Base-by-base conservation (phyloP, 2,113 vertebrate genomes). In the Amblyopsis rosae region DNA sequence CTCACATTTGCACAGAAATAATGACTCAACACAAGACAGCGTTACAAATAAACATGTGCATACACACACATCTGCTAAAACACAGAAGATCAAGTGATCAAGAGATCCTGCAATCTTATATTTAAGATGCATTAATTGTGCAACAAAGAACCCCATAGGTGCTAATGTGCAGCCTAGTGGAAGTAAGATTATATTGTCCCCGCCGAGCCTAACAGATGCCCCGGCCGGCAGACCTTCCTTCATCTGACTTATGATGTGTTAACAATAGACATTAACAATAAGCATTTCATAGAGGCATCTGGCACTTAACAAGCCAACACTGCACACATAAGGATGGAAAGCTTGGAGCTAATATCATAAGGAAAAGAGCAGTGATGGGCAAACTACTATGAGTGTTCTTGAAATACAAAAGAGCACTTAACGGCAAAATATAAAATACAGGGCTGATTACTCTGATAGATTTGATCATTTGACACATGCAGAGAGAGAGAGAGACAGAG, bases 271-370 rank as follows among this genome's bases (percentile, higher is more conserved):
- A 70, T 81, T 57, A 72, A 70, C 48, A 46, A 41, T 35, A 12
- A 64, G 56, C 60, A 50, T 76, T 74, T 72, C 33, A 77, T 82
- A 72, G 65, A 62, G 64, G 73, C 80, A 80, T 73, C 70, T 79
- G 73, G 60, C 68, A 66, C 53, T 69, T 75, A 66, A 67, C 45
- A 66, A 59, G 72, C 72, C 68, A 73, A 82, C 41, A 26, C 55
- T 35, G 65, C 59, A 54, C 65, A 64, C 70, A 69, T 59, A 56
- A 58, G 59, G 58, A 62, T 51, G 4, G 19, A 50, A 59, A 57
- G 68, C 65, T 53, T 53, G 5, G 67, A 65, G 67, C 65, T 53
- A 64, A 67, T 62, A 62, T 62, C 74, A 76, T 68, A 76, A 53
- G 65, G 63, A 51, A 62, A 67, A 70, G 70, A 70, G 67, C 58